phyloP scores from a whole-genome alignment of 1,140 invertebrate species.

The Aradophagus sp. region DNA sequence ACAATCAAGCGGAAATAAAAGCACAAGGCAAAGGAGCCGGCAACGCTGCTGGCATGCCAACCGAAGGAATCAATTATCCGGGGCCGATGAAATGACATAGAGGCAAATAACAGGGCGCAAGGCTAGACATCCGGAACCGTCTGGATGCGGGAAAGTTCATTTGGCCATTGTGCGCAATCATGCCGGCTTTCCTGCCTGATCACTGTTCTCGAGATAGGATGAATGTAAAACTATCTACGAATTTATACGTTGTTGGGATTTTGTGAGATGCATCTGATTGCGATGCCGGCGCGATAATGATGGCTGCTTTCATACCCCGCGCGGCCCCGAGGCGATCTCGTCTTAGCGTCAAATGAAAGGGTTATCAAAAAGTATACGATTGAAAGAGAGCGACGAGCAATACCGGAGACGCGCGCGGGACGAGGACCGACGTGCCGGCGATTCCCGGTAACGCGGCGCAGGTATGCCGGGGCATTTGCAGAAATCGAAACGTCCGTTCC shows the following conservation, averaged over 20 bases:
- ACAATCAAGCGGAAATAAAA: no score
- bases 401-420: neutral
- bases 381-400: slow-evolving; percentile 30
- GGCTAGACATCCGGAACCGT: slow-evolving; percentile 34
- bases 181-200: no score
- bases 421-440: slow-evolving; percentile 5
- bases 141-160: slow-evolving; percentile 34
- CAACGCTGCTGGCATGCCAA: slow-evolving; percentile 19
- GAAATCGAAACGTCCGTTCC: slow-evolving; percentile 66
- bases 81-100: slow-evolving; percentile 60
- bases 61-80: slow-evolving; percentile 27
- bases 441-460: slow-evolving; percentile 21
- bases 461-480: slow-evolving; percentile 52
- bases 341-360: slow-evolving; percentile 49
- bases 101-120: slow-evolving; percentile 59
- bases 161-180: slow-evolving; percentile 1
- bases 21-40: no score
- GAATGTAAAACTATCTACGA: slow-evolving; percentile 30
- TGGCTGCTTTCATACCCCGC: slow-evolving; percentile 35
- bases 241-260: slow-evolving; percentile 28
- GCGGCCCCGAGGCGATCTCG: slow-evolving; percentile 31
- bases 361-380: slow-evolving; percentile 44
- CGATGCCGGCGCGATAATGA: slow-evolving; percentile 35
- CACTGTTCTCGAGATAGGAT: no score
- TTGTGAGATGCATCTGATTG: slow-evolving; percentile 46